Evolutionary conservation across 2,888 invertebrate species (phyloP).

Genomic region (Ormyrus rosae): DNA sequence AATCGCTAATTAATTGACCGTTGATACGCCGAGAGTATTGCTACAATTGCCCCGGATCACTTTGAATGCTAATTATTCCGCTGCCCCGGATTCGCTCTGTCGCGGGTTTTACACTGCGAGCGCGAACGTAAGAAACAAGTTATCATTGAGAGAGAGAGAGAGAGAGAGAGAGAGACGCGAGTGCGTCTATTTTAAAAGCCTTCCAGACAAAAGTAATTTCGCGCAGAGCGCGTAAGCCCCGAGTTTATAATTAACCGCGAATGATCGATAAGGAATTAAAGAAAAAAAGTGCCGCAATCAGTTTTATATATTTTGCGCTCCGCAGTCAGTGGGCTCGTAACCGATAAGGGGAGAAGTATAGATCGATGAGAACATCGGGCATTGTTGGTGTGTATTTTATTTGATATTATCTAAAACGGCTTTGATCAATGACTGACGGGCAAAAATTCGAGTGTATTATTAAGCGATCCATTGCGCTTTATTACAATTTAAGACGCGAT

Average conservation of each 20-base stretch:
- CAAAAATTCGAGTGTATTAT: slow-evolving; percentile 21
- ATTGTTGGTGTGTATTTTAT: neutral
- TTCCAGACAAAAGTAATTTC: slow-evolving; percentile 18
- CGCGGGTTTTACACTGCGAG: neutral
- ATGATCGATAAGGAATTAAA: slow-evolving; percentile 26
- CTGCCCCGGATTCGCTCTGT: neutral
- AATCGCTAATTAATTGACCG: slow-evolving; percentile 65
- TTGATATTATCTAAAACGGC: slow-evolving; percentile 34
- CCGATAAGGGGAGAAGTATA: slow-evolving; percentile 31
- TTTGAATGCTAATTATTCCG: slow-evolving; percentile 15
- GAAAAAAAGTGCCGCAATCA: slow-evolving; percentile 6
- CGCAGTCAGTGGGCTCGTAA: neutral
- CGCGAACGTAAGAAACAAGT: too few species aligned
- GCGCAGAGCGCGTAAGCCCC: neutral
- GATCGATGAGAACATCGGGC: slow-evolving; percentile 13
- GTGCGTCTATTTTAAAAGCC: slow-evolving; percentile 8
- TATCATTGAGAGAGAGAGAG: neutral
- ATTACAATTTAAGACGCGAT: too few species aligned
- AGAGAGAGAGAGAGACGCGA: neutral
- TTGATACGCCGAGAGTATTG: slow-evolving; percentile 48
- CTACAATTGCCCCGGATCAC: neutral
- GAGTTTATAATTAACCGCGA: slow-evolving; percentile 38
- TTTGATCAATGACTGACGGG: slow-evolving; percentile 4
- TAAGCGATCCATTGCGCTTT: neutral
- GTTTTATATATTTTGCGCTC: neutral